These are phyloP conservation scores for Motacilla alba DNA, from an alignment of 2,113 vertebrate species.

Conservation along the genomic window DNA sequence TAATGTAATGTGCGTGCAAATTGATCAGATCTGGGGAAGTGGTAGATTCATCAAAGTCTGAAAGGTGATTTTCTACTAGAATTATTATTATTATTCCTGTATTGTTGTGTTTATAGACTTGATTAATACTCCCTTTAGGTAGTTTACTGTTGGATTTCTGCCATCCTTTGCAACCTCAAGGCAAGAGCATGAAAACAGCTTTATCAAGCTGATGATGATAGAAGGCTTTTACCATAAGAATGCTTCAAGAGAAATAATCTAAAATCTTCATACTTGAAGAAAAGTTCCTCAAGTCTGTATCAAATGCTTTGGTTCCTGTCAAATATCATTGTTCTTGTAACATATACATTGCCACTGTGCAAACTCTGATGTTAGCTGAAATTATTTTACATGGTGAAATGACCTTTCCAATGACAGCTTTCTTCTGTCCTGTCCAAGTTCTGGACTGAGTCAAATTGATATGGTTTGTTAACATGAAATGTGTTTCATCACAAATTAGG, in stretches of 20 bases:
- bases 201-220: background rate
- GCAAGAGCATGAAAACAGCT: background rate
- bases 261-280: background rate
- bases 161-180: background rate
- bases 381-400: background rate
- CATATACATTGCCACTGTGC: rapidly evolving
- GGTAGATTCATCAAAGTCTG: background rate
- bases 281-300: background rate
- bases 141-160: background rate
- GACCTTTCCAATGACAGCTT: background rate
- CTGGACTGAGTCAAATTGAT: background rate
- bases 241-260: background rate
- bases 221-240: background rate
- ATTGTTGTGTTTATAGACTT: background rate
- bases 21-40: background rate
- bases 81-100: background rate
- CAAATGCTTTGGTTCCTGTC: background rate
- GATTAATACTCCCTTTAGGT: background rate
- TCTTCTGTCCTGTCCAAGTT: background rate
- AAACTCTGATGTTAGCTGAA: background rate
- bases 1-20: background rate
- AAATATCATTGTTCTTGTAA: background rate
- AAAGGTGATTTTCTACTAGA: background rate
- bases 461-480: background rate
- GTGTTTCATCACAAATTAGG: background rate